phyloP scores from a whole-genome alignment of 2,797 vertebrate species.

The Muscicapa comitata region DNA sequence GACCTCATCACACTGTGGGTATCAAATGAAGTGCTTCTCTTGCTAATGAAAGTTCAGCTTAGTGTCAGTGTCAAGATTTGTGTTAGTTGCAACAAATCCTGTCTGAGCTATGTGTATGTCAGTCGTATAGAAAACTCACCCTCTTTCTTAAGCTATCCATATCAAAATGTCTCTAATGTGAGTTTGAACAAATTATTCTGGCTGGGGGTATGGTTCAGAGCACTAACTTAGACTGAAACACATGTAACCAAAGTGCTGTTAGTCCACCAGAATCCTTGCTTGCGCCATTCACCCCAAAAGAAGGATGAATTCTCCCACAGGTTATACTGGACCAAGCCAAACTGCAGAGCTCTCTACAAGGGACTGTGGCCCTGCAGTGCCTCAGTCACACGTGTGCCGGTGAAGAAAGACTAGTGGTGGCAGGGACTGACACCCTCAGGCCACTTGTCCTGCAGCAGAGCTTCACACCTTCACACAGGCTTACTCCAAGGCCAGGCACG shows the following conservation, averaged over 20 bases:
- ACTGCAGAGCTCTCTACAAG: neutral
- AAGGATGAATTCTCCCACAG: neutral
- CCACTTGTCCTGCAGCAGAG: neutral
- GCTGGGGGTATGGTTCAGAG: neutral
- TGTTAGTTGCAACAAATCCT: neutral
- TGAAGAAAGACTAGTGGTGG: neutral
- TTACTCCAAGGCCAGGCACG: neutral
- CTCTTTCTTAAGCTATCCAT: neutral
- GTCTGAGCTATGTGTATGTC: neutral
- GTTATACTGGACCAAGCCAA: neutral
- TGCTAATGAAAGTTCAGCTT: neutral
- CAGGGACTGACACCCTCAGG: neutral
- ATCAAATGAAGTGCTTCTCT: neutral
- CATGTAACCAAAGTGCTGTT: neutral
- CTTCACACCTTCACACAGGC: neutral
- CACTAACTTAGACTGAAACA: neutral
- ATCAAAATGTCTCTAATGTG: neutral
- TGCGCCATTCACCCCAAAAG: neutral
- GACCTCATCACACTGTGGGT: neutral
- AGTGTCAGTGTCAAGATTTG: neutral
- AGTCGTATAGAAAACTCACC: neutral
- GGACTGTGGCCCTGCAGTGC: accelerated
- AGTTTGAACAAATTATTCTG: neutral
- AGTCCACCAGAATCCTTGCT: neutral
- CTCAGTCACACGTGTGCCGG: accelerated